Base-by-base conservation (phyloP, 2,888 invertebrate species). In the Buathra laborator region DNA sequence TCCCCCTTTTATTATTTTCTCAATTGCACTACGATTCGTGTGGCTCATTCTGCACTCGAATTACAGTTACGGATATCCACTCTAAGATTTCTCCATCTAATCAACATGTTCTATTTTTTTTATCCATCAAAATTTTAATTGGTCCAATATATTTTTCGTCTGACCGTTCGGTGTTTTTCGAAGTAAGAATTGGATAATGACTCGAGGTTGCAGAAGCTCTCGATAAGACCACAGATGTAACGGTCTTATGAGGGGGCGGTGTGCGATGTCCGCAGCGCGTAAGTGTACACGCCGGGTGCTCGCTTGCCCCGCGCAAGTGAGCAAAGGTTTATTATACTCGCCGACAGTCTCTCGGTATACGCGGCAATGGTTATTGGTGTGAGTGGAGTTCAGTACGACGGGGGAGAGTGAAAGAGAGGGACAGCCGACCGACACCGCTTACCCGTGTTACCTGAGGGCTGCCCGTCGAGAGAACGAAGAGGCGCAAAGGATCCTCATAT, bases 391-490 rank as follows among this genome's bases (percentile, higher is more conserved):
- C 59, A 56, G 62, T n/a, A 62, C 62, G n/a, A 6, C 14, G 6
- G 19, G 10, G 29, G 59, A 48, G 68, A 76, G 79, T 70, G 14
- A 37, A 37, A 24, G 5, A 46, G 46, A 48, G 62, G 71, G 79
- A 75, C 77, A 77, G 59, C 79, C 75, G 48, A 71, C 71, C 75
- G 56, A 80, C 75, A 71, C 66, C 76, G 80, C 64, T 84, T 67
- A 62, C 72, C 67, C 80, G 81, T 81, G 80, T 72, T 81, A 84
- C 72, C 81, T 81, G 85, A 56, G 67, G 75, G 56, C 80, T 82
- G 72, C 78, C 82, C 82, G 82, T 86, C 80, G 82, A 67, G 80
- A 71, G 59, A 59, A 68, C 79, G 79, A 59, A 77, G 64, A 51
- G 48, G 37, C 43, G 53, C 71, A 62, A 53, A 68, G 77, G 77